Evolutionary conservation across 2,113 vertebrate genomes (phyloP), one percentile per base, ranked within the genome.

Genomic region (Casuarius casuarius): DNA sequence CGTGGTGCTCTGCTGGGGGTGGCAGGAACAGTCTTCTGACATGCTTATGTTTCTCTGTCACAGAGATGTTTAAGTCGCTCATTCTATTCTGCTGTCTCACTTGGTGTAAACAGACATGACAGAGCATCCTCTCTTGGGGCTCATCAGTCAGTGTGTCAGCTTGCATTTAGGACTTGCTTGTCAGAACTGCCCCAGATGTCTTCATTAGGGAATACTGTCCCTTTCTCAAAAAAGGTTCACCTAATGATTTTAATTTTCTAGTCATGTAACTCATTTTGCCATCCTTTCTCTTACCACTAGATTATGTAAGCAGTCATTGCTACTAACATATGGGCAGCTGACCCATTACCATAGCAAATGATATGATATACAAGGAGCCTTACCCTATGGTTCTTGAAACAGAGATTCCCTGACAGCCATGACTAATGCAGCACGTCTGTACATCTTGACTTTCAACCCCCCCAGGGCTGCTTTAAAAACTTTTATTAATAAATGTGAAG

Each of bases 331-430:
- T 11, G 33, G 26, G 6, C 63, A 35, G 29, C 5, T 71, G 62
- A n/a, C 20, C 9, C 31, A 13, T 46, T 75, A 28, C 26, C 3
- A 7, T 59, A 8, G 14, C 29, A 49, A 77, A 40, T 28, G 0
- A n/a, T 68, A 16, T 54, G 31, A 59, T 59, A 89, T n/a, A 28
- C 0, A 5, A 71, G 21, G 0, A 1, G 1, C 21, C 33, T 21
- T 2, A 28, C 62, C 10, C 31, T 71, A 1, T 0, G 0, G 8
- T 40, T 87, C 52, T 52, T 72, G 48, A 56, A 74, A 67, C 5
- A 3, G 51, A 59, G 12, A 62, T 49, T 74, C 7, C 10, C n/a
- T 10, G 71, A 15, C 16, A 68, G 21, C 35, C 66, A 23, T 5
- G 14, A 9, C 33, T 58, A 88, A 38, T 42, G 31, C 25, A 54